Base-by-base conservation (phyloP, 2,113 vertebrate genomes). In the Oryzias celebensis region DNA sequence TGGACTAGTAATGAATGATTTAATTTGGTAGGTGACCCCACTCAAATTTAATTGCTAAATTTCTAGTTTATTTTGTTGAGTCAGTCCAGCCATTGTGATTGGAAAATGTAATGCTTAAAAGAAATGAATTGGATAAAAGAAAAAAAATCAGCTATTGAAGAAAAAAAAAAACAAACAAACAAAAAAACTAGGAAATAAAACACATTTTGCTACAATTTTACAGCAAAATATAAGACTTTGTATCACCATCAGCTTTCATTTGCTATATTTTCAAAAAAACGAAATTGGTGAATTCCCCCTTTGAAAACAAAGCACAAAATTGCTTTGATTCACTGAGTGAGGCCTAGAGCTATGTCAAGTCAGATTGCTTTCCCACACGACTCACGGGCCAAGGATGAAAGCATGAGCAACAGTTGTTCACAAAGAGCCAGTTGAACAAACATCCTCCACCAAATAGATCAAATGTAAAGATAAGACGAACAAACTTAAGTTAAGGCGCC, bases 361-460 rank as follows among this genome's bases (percentile, higher is more conserved):
- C 74, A 59, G 74, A 75, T 79, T 66, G 66, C 51, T 59, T 77
- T 75, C 59, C 74, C 36, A 12, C 36, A 36, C 10, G 10, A 3
- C 12, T 36, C 36, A 36, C 36, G 12, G 36, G 15, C 44, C 16
- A 6, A 14, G 44, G 44, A 70, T 65, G 68, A 67, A 71, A 77
- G 60, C 71, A 62, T 62, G 61, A 77, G 57, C 71, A 62, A 45
- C 53, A 64, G 67, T 50, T 31, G 15, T 66, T 83, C 82, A 87
- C 85, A 90, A 84, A 83, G 73, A 69, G 62, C 65, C 73, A 76
- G 86, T 87, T 77, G 78, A 51, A 61, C 22, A 68, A 66, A 71
- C 65, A 43, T 77, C 73, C 52, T 57, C 53, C 72, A 45, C 62
- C 36, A 58, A 74, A 77, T 70, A 73, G 88, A 87, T 87, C 73